These are phyloP conservation scores for Phycodurus eques DNA, from an alignment of 2,113 vertebrate species.

Conservation along the genomic window DNA sequence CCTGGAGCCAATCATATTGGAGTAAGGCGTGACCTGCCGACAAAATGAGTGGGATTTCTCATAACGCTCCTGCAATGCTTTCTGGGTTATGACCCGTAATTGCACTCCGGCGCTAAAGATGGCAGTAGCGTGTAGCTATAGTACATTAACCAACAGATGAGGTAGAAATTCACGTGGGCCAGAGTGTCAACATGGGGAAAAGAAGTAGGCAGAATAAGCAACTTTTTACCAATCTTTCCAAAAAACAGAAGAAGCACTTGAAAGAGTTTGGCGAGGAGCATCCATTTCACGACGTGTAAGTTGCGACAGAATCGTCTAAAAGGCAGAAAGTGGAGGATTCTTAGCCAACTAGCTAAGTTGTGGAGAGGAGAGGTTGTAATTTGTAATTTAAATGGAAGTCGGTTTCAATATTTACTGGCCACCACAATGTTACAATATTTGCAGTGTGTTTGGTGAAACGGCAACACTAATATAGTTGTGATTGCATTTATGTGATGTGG, in stretches of 20 bases:
- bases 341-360: conserved; percentile 25
- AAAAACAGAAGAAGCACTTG: conserved; percentile 88
- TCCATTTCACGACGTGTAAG: conserved; percentile 85
- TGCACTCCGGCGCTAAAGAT: conserved; percentile 24
- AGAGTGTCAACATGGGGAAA: conserved; percentile 77
- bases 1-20: no score
- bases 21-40: no score
- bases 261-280: conserved; percentile 93
- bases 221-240: conserved; percentile 74
- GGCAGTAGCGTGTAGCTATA: neutral
- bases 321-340: neutral
- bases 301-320: neutral
- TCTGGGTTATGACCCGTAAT: conserved; percentile 4
- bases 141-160: neutral
- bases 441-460: neutral
- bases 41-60: no score
- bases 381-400: neutral
- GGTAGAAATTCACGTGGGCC: conserved; percentile 19
- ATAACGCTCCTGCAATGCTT: no score
- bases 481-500: neutral
- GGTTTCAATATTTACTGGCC: neutral
- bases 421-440: neutral
- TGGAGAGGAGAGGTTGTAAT: neutral
- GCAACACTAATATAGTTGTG: neutral
- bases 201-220: conserved; percentile 63